A percentile compares a stretch with the other conserved stretches of the same genome.
Evolutionary conservation across 35 echinoderm and acorn worm species (phyloP).

Genomic region (Ophioderma brevispina): DNA sequence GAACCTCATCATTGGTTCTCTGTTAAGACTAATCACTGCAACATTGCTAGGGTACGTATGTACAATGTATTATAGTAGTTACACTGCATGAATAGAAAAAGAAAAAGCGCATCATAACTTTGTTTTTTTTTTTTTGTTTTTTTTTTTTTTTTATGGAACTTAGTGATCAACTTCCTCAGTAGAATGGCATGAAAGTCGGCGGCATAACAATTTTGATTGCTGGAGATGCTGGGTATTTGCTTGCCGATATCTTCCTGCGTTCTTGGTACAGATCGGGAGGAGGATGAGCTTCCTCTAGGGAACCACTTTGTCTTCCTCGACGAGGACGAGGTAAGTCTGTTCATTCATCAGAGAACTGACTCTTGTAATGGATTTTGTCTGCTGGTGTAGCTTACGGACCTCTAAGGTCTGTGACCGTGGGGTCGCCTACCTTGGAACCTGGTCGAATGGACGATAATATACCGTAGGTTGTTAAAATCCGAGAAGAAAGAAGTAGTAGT

Average conservation of each 20-base stretch:
- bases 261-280: not conserved
- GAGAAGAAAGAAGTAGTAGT: constrained; percentile 52
- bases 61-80: no score
- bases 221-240: no score
- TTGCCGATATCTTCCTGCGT: not conserved
- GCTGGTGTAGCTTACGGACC: constrained; percentile 15
- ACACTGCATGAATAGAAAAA: no score
- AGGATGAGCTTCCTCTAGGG: not conserved
- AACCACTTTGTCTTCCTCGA: constrained; percentile 2
- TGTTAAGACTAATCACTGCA: no score
- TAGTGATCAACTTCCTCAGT: no score
- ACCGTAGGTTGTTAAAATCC: constrained; percentile 27
- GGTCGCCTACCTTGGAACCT: constrained; percentile 45
- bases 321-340: constrained; percentile 16
- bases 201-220: no score
- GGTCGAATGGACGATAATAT: constrained; percentile 31
- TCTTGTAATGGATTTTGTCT: not conserved
- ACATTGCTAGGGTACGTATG: no score
- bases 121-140: no score
- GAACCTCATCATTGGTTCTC: no score
- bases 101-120: no score
- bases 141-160: no score
- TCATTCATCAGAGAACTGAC: constrained; percentile 25
- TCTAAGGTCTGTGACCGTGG: constrained; percentile 21
- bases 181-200: no score